Evolutionary conservation across 2,797 vertebrate genomes (phyloP).

Genomic region (Meriones psammophilus): DNA sequence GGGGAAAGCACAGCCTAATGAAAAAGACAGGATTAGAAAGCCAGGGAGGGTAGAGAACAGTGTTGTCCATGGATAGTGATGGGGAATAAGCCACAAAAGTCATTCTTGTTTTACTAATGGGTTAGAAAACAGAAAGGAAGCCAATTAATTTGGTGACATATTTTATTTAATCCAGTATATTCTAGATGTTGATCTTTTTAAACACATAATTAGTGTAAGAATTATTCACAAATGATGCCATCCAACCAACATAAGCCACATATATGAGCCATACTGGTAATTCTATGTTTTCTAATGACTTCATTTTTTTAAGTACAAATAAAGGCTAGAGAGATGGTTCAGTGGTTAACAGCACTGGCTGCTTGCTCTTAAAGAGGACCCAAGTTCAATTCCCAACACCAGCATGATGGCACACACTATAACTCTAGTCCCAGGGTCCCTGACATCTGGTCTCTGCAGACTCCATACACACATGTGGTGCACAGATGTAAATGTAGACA

Average conservation of each 20-base stretch:
- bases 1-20: background rate
- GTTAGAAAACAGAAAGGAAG: background rate
- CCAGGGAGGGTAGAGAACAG: background rate
- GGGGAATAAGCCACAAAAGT: background rate
- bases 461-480: background rate
- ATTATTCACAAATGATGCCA: background rate
- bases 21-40: background rate
- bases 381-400: background rate
- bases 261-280: background rate
- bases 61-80: background rate
- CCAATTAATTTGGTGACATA: background rate
- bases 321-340: background rate
- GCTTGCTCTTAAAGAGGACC: background rate
- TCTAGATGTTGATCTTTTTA: slow-evolving; percentile 25
- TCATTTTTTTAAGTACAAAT: background rate
- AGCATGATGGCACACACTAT: background rate
- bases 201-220: background rate
- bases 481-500: background rate
- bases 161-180: slow-evolving; percentile 5
- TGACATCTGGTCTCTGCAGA: background rate
- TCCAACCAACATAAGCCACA: background rate
- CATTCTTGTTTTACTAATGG: slow-evolving; percentile 7
- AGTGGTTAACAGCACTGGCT: background rate
- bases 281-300: background rate
- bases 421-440: background rate